Evolutionary conservation across 1,140 invertebrate species (phyloP).

Genomic region (Zaprionus taronus): DNA sequence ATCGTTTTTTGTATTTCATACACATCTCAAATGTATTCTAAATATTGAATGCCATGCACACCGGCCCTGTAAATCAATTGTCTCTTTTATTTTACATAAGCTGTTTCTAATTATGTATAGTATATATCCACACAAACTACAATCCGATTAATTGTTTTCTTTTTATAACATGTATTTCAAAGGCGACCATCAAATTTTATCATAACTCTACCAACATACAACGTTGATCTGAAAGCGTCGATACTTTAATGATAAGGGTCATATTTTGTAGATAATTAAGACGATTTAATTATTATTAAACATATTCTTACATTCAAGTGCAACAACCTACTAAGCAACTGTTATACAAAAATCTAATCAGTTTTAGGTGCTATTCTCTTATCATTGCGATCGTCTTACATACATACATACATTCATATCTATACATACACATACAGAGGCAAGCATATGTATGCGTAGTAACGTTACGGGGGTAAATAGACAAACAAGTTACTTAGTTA

Average conservation of each 20-base stretch:
- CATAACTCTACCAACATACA: not conserved
- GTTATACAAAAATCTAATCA: not conserved
- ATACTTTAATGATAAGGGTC: not conserved
- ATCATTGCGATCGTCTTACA: not conserved
- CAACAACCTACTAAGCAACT: not conserved
- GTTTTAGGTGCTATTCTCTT: not conserved
- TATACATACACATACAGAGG: not conserved
- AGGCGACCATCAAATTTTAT: not conserved
- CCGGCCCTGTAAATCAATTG: no score
- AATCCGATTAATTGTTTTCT: no score
- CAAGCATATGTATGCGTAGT: not conserved
- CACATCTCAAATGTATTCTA: no score
- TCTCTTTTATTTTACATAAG: no score
- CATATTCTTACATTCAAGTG: no score
- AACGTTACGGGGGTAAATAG: not conserved
- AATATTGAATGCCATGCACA: no score
- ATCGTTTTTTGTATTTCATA: no score
- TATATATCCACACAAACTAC: no score
- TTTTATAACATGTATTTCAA: not conserved
- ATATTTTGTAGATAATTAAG: not conserved
- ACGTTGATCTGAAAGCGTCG: not conserved
- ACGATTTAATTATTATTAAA: not conserved
- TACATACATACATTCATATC: not conserved
- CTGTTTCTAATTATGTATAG: no score
- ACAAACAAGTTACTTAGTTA: not conserved